Conservation (phyloP, 2,797 vertebrate species). For the Nasua narica region DNA sequence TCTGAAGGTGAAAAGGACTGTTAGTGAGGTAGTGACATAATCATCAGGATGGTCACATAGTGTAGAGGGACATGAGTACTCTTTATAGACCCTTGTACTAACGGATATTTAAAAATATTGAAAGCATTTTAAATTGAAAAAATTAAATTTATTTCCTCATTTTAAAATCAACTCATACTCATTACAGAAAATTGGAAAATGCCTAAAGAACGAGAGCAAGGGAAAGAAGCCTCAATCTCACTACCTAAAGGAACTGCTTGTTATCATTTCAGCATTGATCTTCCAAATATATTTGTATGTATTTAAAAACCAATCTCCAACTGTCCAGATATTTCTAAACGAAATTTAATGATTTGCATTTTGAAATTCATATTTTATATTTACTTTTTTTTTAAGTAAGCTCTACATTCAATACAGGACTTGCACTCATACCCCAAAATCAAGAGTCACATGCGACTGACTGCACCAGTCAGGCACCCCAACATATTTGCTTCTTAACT, state of each 20-base stretch:
- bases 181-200: background rate
- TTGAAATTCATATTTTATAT: slow-evolving; percentile 6
- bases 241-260: background rate
- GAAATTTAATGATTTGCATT: background rate
- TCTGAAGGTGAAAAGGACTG: background rate
- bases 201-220: background rate
- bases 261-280: background rate
- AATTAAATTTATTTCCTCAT: too few species aligned
- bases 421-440: background rate
- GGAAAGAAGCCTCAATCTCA: background rate
- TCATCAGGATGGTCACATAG: too few species aligned
- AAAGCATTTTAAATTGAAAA: background rate
- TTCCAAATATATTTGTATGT: background rate
- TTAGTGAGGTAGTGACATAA: background rate
- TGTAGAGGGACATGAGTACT: background rate
- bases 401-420: background rate
- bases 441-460: background rate
- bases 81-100: background rate
- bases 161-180: background rate
- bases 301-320: background rate
- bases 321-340: background rate
- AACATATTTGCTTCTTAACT: background rate
- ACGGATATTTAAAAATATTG: background rate
- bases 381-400: background rate
- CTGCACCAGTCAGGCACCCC: background rate